Evolutionary conservation across 2,888 invertebrate genomes (phyloP).

Genomic region (Caenorhabditis sp.): DNA sequence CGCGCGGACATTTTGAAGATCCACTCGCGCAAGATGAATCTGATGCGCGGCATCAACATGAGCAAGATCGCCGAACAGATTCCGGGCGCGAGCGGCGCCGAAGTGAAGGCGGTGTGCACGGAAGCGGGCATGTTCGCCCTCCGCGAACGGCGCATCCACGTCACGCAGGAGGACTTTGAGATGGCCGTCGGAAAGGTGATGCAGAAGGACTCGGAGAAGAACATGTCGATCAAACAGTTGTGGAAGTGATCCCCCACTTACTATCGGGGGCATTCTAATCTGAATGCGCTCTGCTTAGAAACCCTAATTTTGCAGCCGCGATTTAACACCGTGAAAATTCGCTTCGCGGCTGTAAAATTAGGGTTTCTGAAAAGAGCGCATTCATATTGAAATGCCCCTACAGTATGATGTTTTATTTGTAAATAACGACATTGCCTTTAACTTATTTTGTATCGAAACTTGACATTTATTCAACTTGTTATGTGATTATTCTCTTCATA

Average conservation of each 20-base stretch:
- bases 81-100: conserved; percentile 99
- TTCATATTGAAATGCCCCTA: too few relatives aligned
- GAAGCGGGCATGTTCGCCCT: conserved; percentile 99
- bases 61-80: conserved; percentile 98
- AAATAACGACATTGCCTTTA: too few relatives aligned
- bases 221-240: conserved; percentile 99
- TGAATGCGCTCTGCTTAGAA: too few relatives aligned
- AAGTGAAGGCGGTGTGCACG: conserved; percentile 99
- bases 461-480: too few relatives aligned
- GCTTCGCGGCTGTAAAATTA: too few relatives aligned
- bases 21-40: conserved; percentile 98
- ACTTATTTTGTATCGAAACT: too few relatives aligned
- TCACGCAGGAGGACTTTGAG: conserved; percentile 99
- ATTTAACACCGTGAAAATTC: too few relatives aligned
- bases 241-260: conserved; percentile 94
- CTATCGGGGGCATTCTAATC: too few relatives aligned
- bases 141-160: conserved; percentile 96
- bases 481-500: conserved; percentile 17
- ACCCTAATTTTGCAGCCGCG: too few relatives aligned
- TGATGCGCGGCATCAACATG: conserved; percentile 97
- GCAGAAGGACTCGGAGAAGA: conserved; percentile 99
- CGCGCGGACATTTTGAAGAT: conserved; percentile 97
- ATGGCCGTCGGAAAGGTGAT: conserved; percentile 99
- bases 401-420: too few relatives aligned
- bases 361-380: too few relatives aligned